Conservation (phyloP, 2,888 invertebrate genomes). For the Sarcophaga subvicina region DNA sequence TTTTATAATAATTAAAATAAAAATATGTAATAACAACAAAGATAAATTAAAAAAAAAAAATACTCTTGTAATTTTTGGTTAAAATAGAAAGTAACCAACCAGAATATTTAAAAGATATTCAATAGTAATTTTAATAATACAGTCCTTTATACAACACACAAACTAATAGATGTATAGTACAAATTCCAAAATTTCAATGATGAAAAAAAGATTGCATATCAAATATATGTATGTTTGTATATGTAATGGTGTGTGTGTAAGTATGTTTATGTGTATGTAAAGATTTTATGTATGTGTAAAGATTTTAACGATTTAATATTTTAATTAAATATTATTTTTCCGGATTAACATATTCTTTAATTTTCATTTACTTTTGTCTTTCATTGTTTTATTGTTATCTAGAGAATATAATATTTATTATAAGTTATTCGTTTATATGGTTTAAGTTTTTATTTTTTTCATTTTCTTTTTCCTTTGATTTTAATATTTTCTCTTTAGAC, state of each 20-base stretch:
- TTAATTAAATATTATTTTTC: conserved; percentile 16
- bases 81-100: conserved; percentile 40
- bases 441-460: conserved; percentile 31
- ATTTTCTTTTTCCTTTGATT: neutral
- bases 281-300: conserved; percentile 40
- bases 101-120: neutral
- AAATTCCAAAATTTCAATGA: neutral
- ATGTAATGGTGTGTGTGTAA: neutral
- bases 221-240: neutral
- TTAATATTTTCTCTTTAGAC: neutral
- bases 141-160: conserved; percentile 36
- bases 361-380: neutral
- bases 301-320: conserved; percentile 58
- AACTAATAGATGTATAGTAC: conserved; percentile 2
- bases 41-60: conserved; percentile 48
- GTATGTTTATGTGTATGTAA: neutral
- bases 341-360: conserved; percentile 49
- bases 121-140: conserved; percentile 45
- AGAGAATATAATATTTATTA: conserved; percentile 41
- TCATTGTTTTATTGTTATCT: conserved; percentile 28
- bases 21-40: conserved; percentile 56
- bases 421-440: conserved; percentile 51
- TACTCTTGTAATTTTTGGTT: conserved; percentile 38
- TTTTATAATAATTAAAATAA: conserved; percentile 42
- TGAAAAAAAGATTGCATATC: neutral